Evolutionary conservation across 2,797 vertebrate genomes (phyloP).

Genomic region (Diceros bicornis): DNA sequence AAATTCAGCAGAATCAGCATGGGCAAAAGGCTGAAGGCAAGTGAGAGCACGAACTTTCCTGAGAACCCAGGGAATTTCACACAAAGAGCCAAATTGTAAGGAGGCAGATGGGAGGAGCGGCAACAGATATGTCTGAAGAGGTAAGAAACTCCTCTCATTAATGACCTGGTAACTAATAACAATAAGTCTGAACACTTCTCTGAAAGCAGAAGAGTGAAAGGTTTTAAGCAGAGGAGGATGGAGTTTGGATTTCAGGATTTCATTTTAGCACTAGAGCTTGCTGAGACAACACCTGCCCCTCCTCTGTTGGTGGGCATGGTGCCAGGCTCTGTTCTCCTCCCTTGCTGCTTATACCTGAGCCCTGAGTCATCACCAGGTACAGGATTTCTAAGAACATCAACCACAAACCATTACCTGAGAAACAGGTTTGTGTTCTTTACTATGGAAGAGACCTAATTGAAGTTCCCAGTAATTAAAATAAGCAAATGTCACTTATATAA

Average conservation of each 20-base stretch:
- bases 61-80: neutral
- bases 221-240: neutral
- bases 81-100: rapidly evolving
- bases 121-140: neutral
- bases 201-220: neutral
- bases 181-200: neutral
- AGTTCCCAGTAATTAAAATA: slow-evolving; percentile 74
- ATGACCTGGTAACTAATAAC: neutral
- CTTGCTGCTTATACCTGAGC: neutral
- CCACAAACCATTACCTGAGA: slow-evolving; percentile 61
- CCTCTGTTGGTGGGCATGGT: rapidly evolving
- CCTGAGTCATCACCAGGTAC: neutral
- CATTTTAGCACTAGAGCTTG: neutral
- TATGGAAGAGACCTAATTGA: slow-evolving; percentile 46
- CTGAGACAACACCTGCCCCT: neutral
- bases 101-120: too few species aligned
- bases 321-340: neutral
- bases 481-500: slow-evolving; percentile 72
- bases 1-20: neutral
- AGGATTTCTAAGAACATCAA: slow-evolving; percentile 64
- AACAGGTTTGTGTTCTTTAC: slow-evolving; percentile 33
- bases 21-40: neutral
- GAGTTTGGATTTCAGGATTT: neutral
- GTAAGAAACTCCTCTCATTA: neutral
- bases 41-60: neutral